Evolutionary conservation across 2,797 vertebrate genomes (phyloP).

Genomic region (Anniella stebbinsi): DNA sequence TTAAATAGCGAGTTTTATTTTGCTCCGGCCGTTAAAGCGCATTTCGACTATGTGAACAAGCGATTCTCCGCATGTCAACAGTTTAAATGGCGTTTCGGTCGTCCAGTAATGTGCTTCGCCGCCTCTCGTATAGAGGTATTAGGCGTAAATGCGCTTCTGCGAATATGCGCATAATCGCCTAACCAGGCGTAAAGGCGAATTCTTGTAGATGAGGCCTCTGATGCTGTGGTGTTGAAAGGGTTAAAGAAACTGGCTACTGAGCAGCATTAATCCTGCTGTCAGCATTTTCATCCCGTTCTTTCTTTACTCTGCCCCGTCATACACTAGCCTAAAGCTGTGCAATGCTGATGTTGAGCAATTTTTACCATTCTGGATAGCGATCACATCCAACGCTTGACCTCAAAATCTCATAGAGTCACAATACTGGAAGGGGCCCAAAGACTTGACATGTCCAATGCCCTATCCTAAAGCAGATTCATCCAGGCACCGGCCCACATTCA

Average conservation of each 20-base stretch:
- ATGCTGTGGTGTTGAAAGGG: neutral
- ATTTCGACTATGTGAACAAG: no score
- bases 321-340: constrained; percentile 41
- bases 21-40: no score
- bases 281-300: constrained; percentile 39
- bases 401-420: constrained; percentile 8
- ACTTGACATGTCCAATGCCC: neutral
- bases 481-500: neutral
- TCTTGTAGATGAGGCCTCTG: no score
- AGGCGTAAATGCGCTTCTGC: no score
- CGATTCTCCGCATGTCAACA: no score
- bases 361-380: constrained; percentile 58
- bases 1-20: no score
- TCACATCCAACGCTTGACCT: constrained; percentile 56
- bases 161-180: no score
- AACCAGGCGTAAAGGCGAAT: no score
- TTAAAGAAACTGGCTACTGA: neutral
- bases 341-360: constrained; percentile 37
- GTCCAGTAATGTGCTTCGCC: no score
- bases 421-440: constrained; percentile 34
- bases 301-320: constrained; percentile 37
- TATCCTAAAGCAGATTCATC: neutral
- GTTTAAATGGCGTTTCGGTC: no score
- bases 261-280: constrained; percentile 49
- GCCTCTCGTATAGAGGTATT: no score